Base-by-base conservation (phyloP, 2,797 vertebrate species). In the Amblyopsis hoosieri region DNA sequence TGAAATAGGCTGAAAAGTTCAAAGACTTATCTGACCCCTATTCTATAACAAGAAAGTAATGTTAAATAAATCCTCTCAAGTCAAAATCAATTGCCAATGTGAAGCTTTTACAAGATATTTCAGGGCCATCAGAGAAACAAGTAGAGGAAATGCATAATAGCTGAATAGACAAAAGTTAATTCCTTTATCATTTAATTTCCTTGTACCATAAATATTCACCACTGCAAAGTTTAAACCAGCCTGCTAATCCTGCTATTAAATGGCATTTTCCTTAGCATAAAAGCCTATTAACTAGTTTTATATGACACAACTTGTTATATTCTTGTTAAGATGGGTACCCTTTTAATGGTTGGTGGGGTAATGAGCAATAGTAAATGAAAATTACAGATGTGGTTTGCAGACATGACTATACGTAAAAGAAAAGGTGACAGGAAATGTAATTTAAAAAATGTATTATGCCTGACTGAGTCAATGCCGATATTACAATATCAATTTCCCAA, bases 401-500 rank as follows among this genome's bases (percentile, higher is more conserved):
- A 75, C 58, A 78, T 15, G 63, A 68, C 62, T 73, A 23, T 5
- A 17, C 42, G 72, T 37, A 80, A 83, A 69, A 75, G 7, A 37
- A 37, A 79, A 78, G 68, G 68, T 80, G 74, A 78, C 81, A 68
- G 72, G 64, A 84, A 76, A 59, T 76, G 11, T 62, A 52, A 89
- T 78, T 76, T 67, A 50, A 58, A 72, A 76, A 71, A 67, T 82
- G 85, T 71, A 82, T 84, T 81, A 87, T 68, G 64, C 57, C 57
- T 67, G 65, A 1, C 75, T 67, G 14, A 42, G 62, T 12, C 23
- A 57, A 65, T 57, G 72, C 72, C 75, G 75, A 75, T 71, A 75
- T 82, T 79, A 84, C 49, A 67, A 64, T 76, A 86, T 87, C 85
- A 71, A 60, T 73, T 68, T 81, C 57, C 67, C 76, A 76, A 91